Evolutionary conservation across 2,888 invertebrate genomes (phyloP).

Genomic region (Coleophora deauratella): DNA sequence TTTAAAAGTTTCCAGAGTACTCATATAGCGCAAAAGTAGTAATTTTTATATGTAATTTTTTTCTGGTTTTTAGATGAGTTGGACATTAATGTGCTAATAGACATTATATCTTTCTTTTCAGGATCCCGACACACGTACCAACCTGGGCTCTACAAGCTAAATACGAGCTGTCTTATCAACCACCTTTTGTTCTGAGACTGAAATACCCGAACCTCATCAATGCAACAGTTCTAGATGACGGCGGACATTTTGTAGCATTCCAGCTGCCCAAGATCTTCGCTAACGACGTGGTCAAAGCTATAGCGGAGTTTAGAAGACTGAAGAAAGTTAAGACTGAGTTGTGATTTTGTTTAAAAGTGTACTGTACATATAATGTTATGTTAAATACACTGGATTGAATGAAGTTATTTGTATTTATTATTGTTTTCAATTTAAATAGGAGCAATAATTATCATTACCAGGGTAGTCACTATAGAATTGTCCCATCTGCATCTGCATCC

Average conservation of each 20-base stretch:
- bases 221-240: constrained; percentile 73
- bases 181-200: constrained; percentile 71
- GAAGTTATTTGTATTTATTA: too few species aligned
- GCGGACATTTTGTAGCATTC: constrained; percentile 91
- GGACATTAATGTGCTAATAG: too few species aligned
- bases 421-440: too few species aligned
- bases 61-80: too few species aligned
- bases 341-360: constrained; percentile 27
- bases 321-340: constrained; percentile 46
- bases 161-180: constrained; percentile 77
- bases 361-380: too few species aligned
- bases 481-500: too few species aligned
- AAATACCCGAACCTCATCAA: constrained; percentile 79
- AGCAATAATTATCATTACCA: too few species aligned
- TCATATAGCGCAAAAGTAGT: too few species aligned
- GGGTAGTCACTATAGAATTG: too few species aligned
- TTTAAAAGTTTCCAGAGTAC: too few species aligned
- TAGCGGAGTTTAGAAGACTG: constrained; percentile 36
- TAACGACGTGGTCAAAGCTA: constrained; percentile 74
- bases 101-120: constrained; percentile 46
- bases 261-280: constrained; percentile 82
- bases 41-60: too few species aligned
- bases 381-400: too few species aligned
- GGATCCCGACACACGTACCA: constrained; percentile 78
- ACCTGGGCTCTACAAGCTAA: constrained; percentile 80